Evolutionary conservation across 2,888 invertebrate genomes (phyloP), one percentile per base, ranked within the genome.

Genomic region (Temnothorax unifasciatus): DNA sequence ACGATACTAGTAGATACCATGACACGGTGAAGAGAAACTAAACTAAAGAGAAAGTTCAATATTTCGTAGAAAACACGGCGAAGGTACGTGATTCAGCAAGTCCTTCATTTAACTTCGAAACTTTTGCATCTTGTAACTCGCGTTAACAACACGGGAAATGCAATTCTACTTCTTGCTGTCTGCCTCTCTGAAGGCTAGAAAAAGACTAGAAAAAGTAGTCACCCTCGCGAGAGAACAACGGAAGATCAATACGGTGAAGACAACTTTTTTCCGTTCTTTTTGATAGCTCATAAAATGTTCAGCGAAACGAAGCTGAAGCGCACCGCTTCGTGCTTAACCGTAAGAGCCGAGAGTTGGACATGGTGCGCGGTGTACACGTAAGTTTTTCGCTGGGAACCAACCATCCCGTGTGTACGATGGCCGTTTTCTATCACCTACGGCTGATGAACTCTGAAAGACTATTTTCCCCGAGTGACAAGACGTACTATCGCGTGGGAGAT

Each of bases 351-450:
- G 21, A 54, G 47, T 61, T 8, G 41, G 15, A 41, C 47, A n/a
- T 9, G 21, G 21, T 47, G 15, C 34, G 15, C 47, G 18, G 3
- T 41, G 9, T 11, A 21, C 15, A 21, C 11, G 3, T 38, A 57
- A 44, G 18, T 82, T 54, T 38, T 63, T 47, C 63, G 29, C 47
- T 68, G 41, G 63, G 21, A 81, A 59, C 59, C 38, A 77, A 29
- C 54, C 54, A n/a, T 13, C 21, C 5, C 9, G 44, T 47, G 87
- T 69, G 63, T 59, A 68, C 57, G 69, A 76, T 82, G 82, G 64
- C 63, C 87, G 38, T 34, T 89, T 74, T 79, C 85, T 50, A 88
- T 85, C 87, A 87, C 77, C 82, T 74, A 87, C 89, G 88, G 89
- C 75, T 88, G 88, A 89, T 83, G 89, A 88, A 88, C 89, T 82